Conservation (phyloP, 2,797 vertebrate genomes). For the Psittacula echo region DNA sequence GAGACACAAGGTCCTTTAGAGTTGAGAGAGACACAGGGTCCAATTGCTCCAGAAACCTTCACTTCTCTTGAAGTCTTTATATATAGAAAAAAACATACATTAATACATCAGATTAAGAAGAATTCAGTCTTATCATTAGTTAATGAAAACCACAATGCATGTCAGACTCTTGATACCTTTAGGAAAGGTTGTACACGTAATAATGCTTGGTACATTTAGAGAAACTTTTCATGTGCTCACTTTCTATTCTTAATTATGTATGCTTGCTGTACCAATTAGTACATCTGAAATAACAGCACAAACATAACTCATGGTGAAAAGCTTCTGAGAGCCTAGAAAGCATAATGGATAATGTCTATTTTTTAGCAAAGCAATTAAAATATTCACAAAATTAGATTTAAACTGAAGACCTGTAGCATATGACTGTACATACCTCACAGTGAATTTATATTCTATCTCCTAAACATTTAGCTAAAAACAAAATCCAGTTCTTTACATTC, state of each 20-base stretch:
- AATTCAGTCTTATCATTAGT: neutral
- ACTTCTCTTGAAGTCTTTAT: conserved; percentile 94
- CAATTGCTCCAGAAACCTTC: conserved; percentile 95
- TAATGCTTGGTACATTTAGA: neutral
- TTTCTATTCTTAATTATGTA: neutral
- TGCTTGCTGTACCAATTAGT: neutral
- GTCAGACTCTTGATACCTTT: neutral
- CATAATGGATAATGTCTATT: neutral
- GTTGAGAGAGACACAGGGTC: conserved; percentile 93
- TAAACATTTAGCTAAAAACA: neutral
- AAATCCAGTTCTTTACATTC: neutral
- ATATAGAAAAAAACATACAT: conserved; percentile 35
- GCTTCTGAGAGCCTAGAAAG: neutral
- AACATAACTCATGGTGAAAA: neutral
- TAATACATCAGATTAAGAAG: neutral
- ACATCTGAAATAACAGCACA: neutral
- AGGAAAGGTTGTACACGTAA: neutral
- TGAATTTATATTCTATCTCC: neutral
- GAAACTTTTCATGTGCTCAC: neutral
- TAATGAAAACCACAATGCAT: neutral
- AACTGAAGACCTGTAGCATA: neutral
- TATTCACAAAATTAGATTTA: neutral
- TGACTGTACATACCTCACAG: neutral
- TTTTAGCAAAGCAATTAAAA: neutral
- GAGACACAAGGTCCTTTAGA: conserved; percentile 96